These are phyloP conservation scores for Hemibagrus guttatus DNA, from an alignment of 2,797 vertebrate species.

Conservation along the genomic window DNA sequence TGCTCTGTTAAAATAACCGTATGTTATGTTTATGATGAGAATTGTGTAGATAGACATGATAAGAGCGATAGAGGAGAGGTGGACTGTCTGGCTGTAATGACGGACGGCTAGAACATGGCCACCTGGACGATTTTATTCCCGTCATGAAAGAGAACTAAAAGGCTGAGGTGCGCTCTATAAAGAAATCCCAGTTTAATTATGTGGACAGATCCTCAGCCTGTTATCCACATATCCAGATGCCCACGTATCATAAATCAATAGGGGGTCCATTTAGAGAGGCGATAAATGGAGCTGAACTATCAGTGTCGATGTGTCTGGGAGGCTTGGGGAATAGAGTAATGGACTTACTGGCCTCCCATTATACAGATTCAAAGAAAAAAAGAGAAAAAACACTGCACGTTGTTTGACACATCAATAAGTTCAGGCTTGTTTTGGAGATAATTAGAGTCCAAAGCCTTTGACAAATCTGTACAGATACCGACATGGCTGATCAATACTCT, in stretches of 20 bases:
- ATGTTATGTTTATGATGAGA: neutral
- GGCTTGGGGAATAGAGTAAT: neutral
- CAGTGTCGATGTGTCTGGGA: neutral
- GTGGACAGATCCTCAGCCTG: conserved; percentile 23
- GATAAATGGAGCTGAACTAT: conserved; percentile 7
- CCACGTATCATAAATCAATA: conserved; percentile 22
- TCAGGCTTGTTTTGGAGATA: conserved; percentile 17
- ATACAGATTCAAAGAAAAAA: neutral
- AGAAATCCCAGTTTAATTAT: conserved; percentile 41
- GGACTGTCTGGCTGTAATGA: neutral
- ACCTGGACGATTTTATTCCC: conserved; percentile 9
- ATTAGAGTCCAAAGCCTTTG: conserved; percentile 1
- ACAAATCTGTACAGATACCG: neutral
- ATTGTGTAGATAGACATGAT: neutral
- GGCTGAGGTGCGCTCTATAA: neutral
- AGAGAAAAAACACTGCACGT: neutral
- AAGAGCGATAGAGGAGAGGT: neutral
- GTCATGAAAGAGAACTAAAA: conserved; percentile 17
- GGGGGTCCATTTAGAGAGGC: conserved; percentile 1
- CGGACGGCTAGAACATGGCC: neutral
- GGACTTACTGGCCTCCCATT: neutral
- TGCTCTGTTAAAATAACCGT: neutral
- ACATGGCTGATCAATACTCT: neutral
- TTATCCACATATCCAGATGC: conserved; percentile 34
- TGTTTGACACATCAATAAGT: neutral